Evolutionary conservation across 1,140 invertebrate species (phyloP), one percentile per base, ranked within the genome.

Genomic region (Acarapis woodi): DNA sequence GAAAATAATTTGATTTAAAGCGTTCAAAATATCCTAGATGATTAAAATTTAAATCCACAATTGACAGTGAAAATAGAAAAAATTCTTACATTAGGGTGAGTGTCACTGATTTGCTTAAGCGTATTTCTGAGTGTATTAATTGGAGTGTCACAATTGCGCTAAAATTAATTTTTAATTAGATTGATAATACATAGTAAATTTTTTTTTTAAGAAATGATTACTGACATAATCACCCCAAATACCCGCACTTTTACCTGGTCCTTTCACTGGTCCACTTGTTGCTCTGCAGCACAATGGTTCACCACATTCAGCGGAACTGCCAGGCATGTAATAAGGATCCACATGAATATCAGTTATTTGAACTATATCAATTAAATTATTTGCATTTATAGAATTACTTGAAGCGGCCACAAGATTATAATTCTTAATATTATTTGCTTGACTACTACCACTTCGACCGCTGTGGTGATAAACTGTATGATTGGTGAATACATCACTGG

Each of bases 261-360:
- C 65, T n/a, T 61, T 49, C 0, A 74, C 32, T 24, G 30, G 32
- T 4, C 66, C 63, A 24, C 44, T 38, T 6, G 38, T 29, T 18
- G 71, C 53, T 20, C 79, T 63, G 53, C 79, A 88, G 49, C 79
- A 88, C 3, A 87, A 54, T 0, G 79, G 80, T 52, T 87, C 79
- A 43, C 71, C 70, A 54, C 80, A 90, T 39, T 79, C 72, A 0
- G 79, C 79, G 50, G 82, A 80, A 3, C 72, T 65, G 39, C 77
- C 80, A 61, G 82, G 76, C 41, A 71, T 68, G 48, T 88, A 88
- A 48, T 80, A 77, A 0, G 78, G 78, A 59, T 90, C 82, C 49
- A 74, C 82, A 53, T 87, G 80, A 0, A 80, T 85, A 51, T 87
- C 82, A 1, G 79, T 83, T 32, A 90, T 66, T 48, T 90, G 82